These are phyloP conservation scores for Sthenelais limicola DNA, from an alignment of 2,888 invertebrate species.

Conservation along the genomic window DNA sequence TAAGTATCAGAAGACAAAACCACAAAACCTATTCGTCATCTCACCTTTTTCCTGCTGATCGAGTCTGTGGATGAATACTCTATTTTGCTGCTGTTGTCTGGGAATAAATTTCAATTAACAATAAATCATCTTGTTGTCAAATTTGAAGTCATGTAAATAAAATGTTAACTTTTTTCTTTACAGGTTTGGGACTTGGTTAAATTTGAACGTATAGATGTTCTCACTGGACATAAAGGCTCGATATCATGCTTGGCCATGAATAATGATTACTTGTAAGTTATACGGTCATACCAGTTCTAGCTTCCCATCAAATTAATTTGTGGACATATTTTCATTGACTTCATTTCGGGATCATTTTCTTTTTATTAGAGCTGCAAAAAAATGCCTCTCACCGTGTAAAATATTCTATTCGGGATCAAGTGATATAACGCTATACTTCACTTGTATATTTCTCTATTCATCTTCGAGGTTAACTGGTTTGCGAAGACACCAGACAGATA, in stretches of 20 bases:
- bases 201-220: slow-evolving; percentile 57
- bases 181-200: slow-evolving; percentile 68
- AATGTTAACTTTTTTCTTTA: slow-evolving; percentile 39
- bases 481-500: not conserved
- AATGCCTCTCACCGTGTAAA: too few species aligned
- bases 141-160: not conserved
- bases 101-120: not conserved
- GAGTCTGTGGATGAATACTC: too few species aligned
- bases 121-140: not conserved
- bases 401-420: too few species aligned
- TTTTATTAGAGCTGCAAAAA: too few species aligned
- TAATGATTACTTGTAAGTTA: slow-evolving; percentile 61
- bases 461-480: too few species aligned
- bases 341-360: not conserved
- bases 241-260: slow-evolving; percentile 62
- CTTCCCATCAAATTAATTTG: not conserved
- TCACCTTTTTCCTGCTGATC: not conserved
- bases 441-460: too few species aligned
- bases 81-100: not conserved
- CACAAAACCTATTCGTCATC: not conserved
- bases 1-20: slow-evolving; percentile 48
- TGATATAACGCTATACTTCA: too few species aligned
- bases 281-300: not conserved
- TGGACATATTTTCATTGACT: slow-evolving; percentile 5
- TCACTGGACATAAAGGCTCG: slow-evolving; percentile 63